These are phyloP conservation scores for Melanophora roralis DNA, from an alignment of 2,888 invertebrate genomes.

Conservation along the genomic window DNA sequence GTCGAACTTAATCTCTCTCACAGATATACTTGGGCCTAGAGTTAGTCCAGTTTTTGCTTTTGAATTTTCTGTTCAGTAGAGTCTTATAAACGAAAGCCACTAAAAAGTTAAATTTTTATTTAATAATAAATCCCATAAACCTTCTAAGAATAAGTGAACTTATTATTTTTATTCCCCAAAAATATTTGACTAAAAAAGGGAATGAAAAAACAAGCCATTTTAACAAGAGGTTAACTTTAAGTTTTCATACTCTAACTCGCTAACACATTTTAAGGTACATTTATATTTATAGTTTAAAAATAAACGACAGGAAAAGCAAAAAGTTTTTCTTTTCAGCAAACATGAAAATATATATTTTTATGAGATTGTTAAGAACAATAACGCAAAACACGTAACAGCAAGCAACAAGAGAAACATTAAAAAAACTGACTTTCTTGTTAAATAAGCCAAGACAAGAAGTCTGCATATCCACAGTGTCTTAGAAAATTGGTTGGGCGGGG, in stretches of 20 bases:
- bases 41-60: too few species aligned
- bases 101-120: too few species aligned
- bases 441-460: slow-evolving; percentile 2
- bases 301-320: slow-evolving; percentile 24
- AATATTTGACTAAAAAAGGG: neutral
- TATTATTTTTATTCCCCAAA: neutral
- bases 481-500: neutral
- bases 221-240: slow-evolving; percentile 15
- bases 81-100: too few species aligned
- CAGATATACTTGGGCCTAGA: too few species aligned
- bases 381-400: slow-evolving; percentile 28
- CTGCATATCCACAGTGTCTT: slow-evolving; percentile 34
- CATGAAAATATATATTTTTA: slow-evolving; percentile 6
- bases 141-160: too few species aligned
- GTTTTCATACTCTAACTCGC: neutral
- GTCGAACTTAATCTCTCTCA: too few species aligned
- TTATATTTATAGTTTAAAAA: neutral
- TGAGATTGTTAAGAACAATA: slow-evolving; percentile 11
- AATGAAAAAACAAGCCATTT: slow-evolving; percentile 12
- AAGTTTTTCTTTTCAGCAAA: slow-evolving; percentile 37
- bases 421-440: neutral
- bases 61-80: too few species aligned
- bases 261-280: neutral
- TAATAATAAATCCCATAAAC: too few species aligned
- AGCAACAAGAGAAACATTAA: neutral